Evolutionary conservation across 2,113 vertebrate species (phyloP), one percentile per base, ranked within the genome.

Genomic region (Uropsilus gracilis): DNA sequence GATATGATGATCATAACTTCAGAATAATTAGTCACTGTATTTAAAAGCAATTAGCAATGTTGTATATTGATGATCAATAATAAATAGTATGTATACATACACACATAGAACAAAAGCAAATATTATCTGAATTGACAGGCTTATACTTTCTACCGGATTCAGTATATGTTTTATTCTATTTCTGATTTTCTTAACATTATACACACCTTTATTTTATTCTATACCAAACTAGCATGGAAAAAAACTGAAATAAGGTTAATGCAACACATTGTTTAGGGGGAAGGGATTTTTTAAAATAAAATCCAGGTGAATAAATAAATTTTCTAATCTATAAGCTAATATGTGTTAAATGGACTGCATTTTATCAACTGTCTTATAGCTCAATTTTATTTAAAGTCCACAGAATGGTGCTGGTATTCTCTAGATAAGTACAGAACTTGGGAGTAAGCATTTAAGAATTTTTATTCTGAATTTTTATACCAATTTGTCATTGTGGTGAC

Each of bases 1-100:
- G 66, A 75, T 78, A 39, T 81, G 90, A 85, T 86, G 53, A 95
- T 90, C 95, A 94, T 82, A 80, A 85, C 34, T 39, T 78, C 28
- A 90, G 39, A 71, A 92, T 94, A 91, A 84, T 86, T 86, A 78
- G 92, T 95, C 64, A 69, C 12, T 39, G 18, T 85, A 48, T 71
- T 80, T 12, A 90, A 68, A 69, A 90, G 39, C 39, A 73, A 34
- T 90, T 92, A 68, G 30, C 8, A 10, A 22, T 39, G 26, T 55
- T 73, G 44, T 13, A 64, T 34, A 34, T 44, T 59, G 72, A 76
- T 87, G 8, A 12, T 91, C 71, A 86, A 76, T 89, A 96, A 85
- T n/a, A 80, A 39, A 50, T n/a, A 44, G 66, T 7, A 48, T 59
- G 59, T 34, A 90, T 16, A 48, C 50, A 57, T 59, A 59, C 17